Evolutionary conservation across 1,140 invertebrate species (phyloP).

Genomic region (Sarcophaga bullata): DNA sequence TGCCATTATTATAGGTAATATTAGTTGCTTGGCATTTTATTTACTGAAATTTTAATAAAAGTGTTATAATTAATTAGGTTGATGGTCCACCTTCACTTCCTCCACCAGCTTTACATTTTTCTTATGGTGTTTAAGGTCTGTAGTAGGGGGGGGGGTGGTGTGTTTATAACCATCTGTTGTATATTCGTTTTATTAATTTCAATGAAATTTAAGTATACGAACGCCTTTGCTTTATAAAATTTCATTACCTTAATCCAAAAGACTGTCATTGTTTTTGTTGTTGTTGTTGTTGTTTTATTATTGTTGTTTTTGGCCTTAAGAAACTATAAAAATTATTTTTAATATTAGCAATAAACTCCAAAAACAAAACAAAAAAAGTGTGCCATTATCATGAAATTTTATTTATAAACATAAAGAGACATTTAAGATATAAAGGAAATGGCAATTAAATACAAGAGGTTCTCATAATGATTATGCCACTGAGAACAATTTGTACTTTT

Average conservation of each 20-base stretch:
- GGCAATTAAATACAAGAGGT: background rate
- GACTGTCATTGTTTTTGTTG: background rate
- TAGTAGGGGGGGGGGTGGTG: background rate
- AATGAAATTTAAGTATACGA: conserved; percentile 1
- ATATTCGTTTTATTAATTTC: background rate
- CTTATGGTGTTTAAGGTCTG: too few species aligned
- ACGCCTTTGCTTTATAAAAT: background rate
- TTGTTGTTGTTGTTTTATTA: background rate
- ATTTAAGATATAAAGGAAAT: background rate
- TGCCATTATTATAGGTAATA: background rate
- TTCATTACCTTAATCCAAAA: conserved; percentile 2
- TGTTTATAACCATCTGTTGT: background rate
- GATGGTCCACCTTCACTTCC: background rate
- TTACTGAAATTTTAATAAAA: background rate
- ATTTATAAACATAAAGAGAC: conserved; percentile 5
- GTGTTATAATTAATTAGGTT: conserved; percentile 24
- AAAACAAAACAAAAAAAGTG: too few species aligned
- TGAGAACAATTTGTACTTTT: too few species aligned
- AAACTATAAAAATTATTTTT: conserved; percentile 25
- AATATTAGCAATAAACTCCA: background rate
- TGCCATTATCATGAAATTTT: background rate
- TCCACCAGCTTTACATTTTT: background rate
- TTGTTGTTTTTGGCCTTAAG: conserved; percentile 1
- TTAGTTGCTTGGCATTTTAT: background rate
- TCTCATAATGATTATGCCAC: background rate